Conservation (phyloP, 2,797 vertebrate genomes). For the Anguilla pacifica region DNA sequence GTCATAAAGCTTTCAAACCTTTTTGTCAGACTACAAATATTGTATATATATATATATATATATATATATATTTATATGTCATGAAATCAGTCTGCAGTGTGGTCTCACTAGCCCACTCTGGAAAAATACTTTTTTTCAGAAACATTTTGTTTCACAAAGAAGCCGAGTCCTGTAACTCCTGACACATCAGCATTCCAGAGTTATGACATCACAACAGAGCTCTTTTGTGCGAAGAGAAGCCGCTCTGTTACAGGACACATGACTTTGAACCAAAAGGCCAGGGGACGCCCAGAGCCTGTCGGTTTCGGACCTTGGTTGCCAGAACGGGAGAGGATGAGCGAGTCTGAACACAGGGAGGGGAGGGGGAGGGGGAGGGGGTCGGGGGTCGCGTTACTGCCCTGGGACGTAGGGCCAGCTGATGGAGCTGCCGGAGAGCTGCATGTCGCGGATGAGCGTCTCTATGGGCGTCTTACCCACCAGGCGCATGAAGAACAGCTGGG, state of each 20-base stretch:
- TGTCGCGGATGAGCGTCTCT: conserved; percentile 93
- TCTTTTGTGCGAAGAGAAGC: background rate
- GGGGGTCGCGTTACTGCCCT: conserved; percentile 72
- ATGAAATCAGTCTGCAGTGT: background rate
- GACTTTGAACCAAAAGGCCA: background rate
- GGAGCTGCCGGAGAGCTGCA: conserved; percentile 92
- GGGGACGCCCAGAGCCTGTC: background rate
- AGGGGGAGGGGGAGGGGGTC: background rate
- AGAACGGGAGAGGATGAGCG: conserved; percentile 14
- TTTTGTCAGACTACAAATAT: background rate
- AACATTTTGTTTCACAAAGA: conserved; percentile 5
- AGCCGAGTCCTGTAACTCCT: background rate
- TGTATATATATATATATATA: background rate
- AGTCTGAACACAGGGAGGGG: background rate
- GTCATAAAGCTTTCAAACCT: conserved; percentile 6
- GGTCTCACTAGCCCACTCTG: background rate
- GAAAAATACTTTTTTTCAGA: background rate
- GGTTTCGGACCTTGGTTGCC: background rate
- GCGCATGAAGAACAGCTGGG: conserved; percentile 95
- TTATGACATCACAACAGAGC: background rate
- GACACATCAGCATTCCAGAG: conserved; percentile 2
- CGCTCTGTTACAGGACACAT: background rate
- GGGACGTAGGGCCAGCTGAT: conserved; percentile 93
- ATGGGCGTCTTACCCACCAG: conserved; percentile 95
- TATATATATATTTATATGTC: background rate